phyloP scores from a whole-genome alignment of 2,797 vertebrate species.

The Chiroxiphia lanceolata region DNA sequence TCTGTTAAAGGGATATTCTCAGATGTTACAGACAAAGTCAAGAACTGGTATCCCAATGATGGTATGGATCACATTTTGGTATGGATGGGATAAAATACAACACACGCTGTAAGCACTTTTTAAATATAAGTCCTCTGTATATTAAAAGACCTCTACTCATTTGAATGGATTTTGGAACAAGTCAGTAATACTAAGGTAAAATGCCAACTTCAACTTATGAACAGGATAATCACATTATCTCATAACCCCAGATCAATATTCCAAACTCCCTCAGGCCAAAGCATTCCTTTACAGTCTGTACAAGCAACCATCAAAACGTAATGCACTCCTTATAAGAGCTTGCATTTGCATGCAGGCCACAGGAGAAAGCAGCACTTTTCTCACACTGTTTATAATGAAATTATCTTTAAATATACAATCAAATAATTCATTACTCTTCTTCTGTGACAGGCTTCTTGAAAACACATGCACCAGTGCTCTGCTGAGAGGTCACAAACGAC shows the following conservation, averaged over 20 bases:
- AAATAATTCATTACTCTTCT: background rate
- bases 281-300: background rate
- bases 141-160: background rate
- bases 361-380: background rate
- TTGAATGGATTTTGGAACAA: background rate
- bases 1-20: background rate
- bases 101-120: background rate
- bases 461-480: background rate
- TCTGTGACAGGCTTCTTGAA: background rate
- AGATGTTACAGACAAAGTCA: background rate
- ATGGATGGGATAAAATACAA: background rate
- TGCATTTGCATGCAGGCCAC: background rate
- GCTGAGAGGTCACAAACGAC: background rate
- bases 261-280: background rate
- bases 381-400: background rate
- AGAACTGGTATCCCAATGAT: background rate
- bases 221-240: background rate
- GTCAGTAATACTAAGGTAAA: background rate
- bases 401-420: background rate
- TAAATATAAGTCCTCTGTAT: background rate
- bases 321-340: background rate
- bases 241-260: background rate
- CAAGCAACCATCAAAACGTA: background rate
- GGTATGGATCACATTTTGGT: background rate
- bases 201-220: background rate